Evolutionary conservation across 1,140 invertebrate genomes (phyloP).

Genomic region (Zeugodacus cucurbitae): DNA sequence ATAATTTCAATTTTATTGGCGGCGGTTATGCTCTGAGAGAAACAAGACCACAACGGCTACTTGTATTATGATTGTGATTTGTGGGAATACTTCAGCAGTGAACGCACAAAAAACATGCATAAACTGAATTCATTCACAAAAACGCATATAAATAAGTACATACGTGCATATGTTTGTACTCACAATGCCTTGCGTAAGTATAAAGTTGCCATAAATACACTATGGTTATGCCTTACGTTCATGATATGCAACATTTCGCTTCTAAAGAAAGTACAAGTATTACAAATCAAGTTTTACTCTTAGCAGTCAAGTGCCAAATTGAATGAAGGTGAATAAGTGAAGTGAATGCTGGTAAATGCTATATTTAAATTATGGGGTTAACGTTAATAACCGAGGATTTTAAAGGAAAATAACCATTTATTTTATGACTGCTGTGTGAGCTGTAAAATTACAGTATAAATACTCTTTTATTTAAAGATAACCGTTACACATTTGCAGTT

Average conservation of each 20-base stretch:
- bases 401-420: neutral
- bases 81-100: too few species aligned
- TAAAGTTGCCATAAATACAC: constrained; percentile 59
- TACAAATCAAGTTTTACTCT: neutral
- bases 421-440: neutral
- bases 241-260: neutral
- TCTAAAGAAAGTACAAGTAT: constrained; percentile 18
- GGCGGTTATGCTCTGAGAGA: too few species aligned
- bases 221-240: constrained; percentile 56
- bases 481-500: too few species aligned
- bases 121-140: neutral
- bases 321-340: neutral
- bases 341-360: neutral
- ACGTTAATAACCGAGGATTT: too few species aligned
- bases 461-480: too few species aligned
- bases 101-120: neutral
- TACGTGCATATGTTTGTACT: constrained; percentile 48
- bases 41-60: too few species aligned
- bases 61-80: too few species aligned
- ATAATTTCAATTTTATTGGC: too few species aligned
- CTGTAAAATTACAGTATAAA: too few species aligned
- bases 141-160: neutral
- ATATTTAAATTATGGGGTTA: neutral
- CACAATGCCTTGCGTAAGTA: constrained; percentile 61
- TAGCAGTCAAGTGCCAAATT: neutral